Evolutionary conservation across 1,140 invertebrate genomes (phyloP), one percentile per base, ranked within the genome.

Genomic region (Rhagoletis pomonella): DNA sequence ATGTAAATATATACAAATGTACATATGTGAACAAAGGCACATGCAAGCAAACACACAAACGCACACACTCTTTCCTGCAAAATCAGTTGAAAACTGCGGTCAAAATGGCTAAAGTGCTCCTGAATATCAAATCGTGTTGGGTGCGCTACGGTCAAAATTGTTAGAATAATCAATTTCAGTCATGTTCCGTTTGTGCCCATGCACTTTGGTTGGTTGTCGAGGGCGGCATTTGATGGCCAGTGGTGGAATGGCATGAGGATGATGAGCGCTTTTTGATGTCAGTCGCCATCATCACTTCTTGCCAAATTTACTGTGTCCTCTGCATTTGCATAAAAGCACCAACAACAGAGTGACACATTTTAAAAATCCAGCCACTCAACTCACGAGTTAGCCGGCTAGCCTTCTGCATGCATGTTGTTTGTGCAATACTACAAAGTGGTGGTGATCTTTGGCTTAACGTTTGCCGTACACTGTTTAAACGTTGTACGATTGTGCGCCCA

Each of bases 151-250:
- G 73, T 81, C 73, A 81, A 81, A 81, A 81, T 55, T 81, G 73
- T 81, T 81, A 81, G 73, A 81, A 58, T 81, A 81, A 81, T 29
- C 73, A 81, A 81, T 81, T 81, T 81, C n/a, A 19, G 73, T 55
- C 67, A 47, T 73, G 42, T 81, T 47, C 44, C 44, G 47, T 55
- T 81, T 62, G 60, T 62, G 7, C 4, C 12, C 17, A 62, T 17
- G 60, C 60, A 67, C n/a, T 14, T 14, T 29, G 44, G 73, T 55
- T 62, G 60, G 60, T 62, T 62, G 60, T n/a, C 17, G 29, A 29
- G 29, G 29, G 29, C 29, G 29, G 29, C 29, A 29, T 0, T 29
- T 29, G 29, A 29, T 29, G 29, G 29, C 29, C 29, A 29, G 0
- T 29, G 29, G 29, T 29, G 29, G 29, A 29, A 29, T 0, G 29